Evolutionary conservation across 2,888 invertebrate species (phyloP).

Genomic region (Sipha maydis): DNA sequence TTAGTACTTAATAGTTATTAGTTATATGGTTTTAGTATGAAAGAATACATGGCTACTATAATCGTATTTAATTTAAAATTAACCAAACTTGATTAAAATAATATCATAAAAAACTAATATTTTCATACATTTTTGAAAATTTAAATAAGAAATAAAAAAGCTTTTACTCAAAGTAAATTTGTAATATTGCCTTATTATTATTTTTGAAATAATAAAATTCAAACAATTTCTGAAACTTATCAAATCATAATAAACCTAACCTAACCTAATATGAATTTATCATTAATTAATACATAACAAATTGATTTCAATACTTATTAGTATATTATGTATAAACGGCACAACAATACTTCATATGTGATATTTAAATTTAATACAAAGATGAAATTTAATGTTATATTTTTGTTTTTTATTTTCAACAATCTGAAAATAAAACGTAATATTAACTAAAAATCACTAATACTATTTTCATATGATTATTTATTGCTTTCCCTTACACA

Average conservation of each 20-base stretch:
- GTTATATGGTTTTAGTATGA: too few relatives aligned
- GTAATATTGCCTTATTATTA: not conserved
- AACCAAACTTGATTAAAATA: too few relatives aligned
- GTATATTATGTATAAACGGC: not conserved
- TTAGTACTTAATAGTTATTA: too few relatives aligned
- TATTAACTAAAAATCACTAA: not conserved
- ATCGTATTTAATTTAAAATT: too few relatives aligned
- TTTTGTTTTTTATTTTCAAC: not conserved
- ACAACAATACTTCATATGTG: not conserved
- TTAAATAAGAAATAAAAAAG: not conserved
- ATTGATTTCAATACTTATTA: not conserved
- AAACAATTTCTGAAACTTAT: not conserved
- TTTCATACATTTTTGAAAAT: not conserved
- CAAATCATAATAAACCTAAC: not conserved
- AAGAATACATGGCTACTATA: too few relatives aligned
- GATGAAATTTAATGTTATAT: not conserved
- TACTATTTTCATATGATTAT: not conserved
- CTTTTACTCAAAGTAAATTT: not conserved
- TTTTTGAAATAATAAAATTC: too few relatives aligned
- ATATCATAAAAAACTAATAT: not conserved
- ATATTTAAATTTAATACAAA: not conserved
- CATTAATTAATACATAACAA: not conserved
- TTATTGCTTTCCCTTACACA: conserved; percentile 15
- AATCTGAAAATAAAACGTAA: not conserved
- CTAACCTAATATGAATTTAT: not conserved